Conservation (phyloP, 2,888 invertebrate species). For the Nomada lathburiana region DNA sequence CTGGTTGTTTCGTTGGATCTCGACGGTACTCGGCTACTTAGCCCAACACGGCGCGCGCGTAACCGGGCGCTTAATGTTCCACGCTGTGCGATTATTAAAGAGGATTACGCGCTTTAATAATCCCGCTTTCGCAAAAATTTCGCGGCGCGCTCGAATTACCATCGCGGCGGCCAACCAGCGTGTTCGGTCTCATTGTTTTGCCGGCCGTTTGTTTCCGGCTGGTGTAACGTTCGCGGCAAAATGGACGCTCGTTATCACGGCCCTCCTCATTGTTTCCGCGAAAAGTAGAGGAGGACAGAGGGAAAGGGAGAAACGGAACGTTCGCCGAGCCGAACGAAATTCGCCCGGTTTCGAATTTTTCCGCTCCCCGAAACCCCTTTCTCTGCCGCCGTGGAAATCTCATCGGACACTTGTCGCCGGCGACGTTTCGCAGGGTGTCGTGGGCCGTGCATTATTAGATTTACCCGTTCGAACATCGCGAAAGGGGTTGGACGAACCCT, state of each 20-base stretch:
- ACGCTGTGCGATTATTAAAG: slow-evolving; percentile 42
- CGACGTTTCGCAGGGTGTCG: slow-evolving; percentile 57
- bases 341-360: slow-evolving; percentile 30
- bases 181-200: slow-evolving; percentile 49
- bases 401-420: slow-evolving; percentile 64
- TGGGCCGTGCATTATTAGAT: slow-evolving; percentile 70
- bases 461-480: slow-evolving; percentile 66
- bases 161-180: slow-evolving; percentile 22
- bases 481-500: slow-evolving; percentile 55
- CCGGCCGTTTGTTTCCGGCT: slow-evolving; percentile 47
- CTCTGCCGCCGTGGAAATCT: slow-evolving; percentile 11
- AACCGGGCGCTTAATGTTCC: slow-evolving; percentile 39
- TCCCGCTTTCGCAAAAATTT: slow-evolving; percentile 55
- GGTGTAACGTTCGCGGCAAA: slow-evolving; percentile 40
- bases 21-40: slow-evolving; percentile 36
- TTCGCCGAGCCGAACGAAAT: slow-evolving; percentile 34
- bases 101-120: slow-evolving; percentile 59
- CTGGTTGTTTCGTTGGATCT: slow-evolving; percentile 9
- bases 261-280: slow-evolving; percentile 39
- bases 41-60: neutral
- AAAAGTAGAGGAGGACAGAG: neutral
- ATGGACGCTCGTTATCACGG: slow-evolving; percentile 47
- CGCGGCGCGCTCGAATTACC: slow-evolving; percentile 47
- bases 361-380: neutral
- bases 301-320: neutral